phyloP scores from a whole-genome alignment of 1,140 invertebrate genomes.

The Drosophila sucinea region DNA sequence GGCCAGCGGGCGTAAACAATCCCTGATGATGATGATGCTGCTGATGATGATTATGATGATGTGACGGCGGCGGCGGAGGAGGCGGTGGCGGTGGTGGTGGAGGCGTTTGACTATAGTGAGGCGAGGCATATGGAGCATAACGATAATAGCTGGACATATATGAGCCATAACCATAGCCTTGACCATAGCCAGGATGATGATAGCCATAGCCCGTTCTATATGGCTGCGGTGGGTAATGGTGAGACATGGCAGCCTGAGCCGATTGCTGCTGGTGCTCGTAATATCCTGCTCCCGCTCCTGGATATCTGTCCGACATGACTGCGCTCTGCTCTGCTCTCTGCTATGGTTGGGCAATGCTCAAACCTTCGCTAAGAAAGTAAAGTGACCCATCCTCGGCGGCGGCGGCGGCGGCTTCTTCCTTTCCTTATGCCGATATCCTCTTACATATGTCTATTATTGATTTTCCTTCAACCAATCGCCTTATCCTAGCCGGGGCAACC shows the following conservation, averaged over 20 bases:
- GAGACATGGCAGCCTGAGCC: slow-evolving; percentile 55
- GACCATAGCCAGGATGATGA: slow-evolving; percentile 45
- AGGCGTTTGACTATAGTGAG: slow-evolving; percentile 54
- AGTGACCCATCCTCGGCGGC: slow-evolving; percentile 42
- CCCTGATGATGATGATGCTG: slow-evolving; percentile 45
- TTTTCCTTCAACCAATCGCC: slow-evolving; percentile 43
- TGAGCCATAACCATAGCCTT: slow-evolving; percentile 60
- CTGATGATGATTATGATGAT: slow-evolving; percentile 40
- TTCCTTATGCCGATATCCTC: slow-evolving; percentile 53
- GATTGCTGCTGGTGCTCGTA: slow-evolving; percentile 58
- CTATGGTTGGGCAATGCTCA: slow-evolving; percentile 7
- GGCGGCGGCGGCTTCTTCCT: slow-evolving; percentile 35
- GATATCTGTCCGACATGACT: slow-evolving; percentile 59
- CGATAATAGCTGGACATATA: slow-evolving; percentile 72
- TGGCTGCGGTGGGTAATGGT: slow-evolving; percentile 54
- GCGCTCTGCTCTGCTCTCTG: too few relatives aligned
- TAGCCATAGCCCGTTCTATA: slow-evolving; percentile 57
- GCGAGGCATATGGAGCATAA: slow-evolving; percentile 70
- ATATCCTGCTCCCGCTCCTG: slow-evolving; percentile 53
- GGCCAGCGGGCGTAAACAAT: slow-evolving; percentile 72
- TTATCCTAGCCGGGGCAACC: slow-evolving; percentile 19
- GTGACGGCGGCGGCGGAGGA: too few relatives aligned
- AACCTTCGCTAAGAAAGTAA: slow-evolving; percentile 46
- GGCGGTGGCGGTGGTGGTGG: neutral
- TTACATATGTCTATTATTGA: slow-evolving; percentile 74